Evolutionary conservation across 2,797 vertebrate genomes (phyloP), one percentile per base, ranked within the genome.

Genomic region (Diceros bicornis): DNA sequence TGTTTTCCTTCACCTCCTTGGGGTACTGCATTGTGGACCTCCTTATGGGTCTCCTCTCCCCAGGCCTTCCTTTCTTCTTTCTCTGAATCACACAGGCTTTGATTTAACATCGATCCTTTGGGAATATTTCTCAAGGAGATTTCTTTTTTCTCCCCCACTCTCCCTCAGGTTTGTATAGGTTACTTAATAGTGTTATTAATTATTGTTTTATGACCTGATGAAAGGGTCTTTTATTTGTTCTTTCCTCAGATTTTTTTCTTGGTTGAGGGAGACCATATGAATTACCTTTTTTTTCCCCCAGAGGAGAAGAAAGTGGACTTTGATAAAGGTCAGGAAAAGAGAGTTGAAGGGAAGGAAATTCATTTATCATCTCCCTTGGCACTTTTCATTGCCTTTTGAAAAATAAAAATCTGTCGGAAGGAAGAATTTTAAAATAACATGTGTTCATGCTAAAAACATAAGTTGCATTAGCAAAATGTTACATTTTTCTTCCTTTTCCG

Each of bases 261-360:
- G 23, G 77, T 64, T 89, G 79, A 83, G 68, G 68, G 47, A 85
- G 32, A 86, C 21, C 17, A 91, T 66, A 86, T 52, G 82, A 96
- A 97, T 97, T 84, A 95, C 55, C 82, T 93, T 83, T 89, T 85
- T 85, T 13, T 68, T 25, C 52, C 83, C 83, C 47, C 41, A 89
- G 77, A 93, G 75, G 86, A 92, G 55, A 84, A 85, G 61, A 92
- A 89, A 95, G 32, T 91, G 57, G 77, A 96, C 68, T 97, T 96
- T 97, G 94, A 97, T 96, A 97, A 97, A 97, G 96, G 97, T 97
- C 94, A 97, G 83, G 27, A 71, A 93, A 92, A 90, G 83, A 93
- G 62, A 96, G 55, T 16, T 72, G 85, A 91, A 94, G 52, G 81
- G 47, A 91, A 25, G 61, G 4, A 83, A 95, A 96, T 96, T 94